A percentile compares a stretch with the other conserved stretches of the same genome.
Conservation (phyloP, 2,113 vertebrate genomes). For the Mohoua ochrocephala region DNA sequence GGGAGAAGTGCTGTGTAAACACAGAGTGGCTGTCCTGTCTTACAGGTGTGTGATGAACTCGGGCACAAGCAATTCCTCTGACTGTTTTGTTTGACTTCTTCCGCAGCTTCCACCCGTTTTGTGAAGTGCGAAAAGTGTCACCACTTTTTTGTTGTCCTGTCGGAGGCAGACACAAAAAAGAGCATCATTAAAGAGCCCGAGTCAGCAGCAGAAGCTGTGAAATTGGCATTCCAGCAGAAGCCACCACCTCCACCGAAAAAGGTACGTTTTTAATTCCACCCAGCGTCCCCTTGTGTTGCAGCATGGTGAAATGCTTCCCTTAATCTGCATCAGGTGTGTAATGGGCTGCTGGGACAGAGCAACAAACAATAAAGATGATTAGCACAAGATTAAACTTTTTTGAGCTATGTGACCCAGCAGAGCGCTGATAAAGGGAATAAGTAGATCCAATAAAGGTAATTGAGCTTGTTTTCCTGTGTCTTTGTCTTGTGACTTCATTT, state of each 20-base stretch:
- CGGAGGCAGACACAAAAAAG: constrained; percentile 96
- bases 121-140: constrained; percentile 99
- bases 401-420: neutral
- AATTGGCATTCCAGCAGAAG: constrained; percentile 93
- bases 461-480: neutral
- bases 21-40: neutral
- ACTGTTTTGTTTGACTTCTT: neutral
- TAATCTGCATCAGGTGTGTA: neutral
- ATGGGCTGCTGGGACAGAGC: neutral
- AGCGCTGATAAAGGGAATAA: neutral
- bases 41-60: neutral
- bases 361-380: neutral
- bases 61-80: neutral
- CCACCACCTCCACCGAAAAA: constrained; percentile 96
- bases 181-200: constrained; percentile 92
- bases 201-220: constrained; percentile 90
- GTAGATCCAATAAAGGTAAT: neutral
- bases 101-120: constrained; percentile 91
- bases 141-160: constrained; percentile 97
- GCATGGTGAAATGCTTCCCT: neutral
- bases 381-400: neutral
- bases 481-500: neutral
- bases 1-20: neutral
- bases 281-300: neutral
- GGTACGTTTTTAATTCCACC: constrained; percentile 61